Conservation (phyloP, 2,797 vertebrate species). For the Antrozous pallidus region DNA sequence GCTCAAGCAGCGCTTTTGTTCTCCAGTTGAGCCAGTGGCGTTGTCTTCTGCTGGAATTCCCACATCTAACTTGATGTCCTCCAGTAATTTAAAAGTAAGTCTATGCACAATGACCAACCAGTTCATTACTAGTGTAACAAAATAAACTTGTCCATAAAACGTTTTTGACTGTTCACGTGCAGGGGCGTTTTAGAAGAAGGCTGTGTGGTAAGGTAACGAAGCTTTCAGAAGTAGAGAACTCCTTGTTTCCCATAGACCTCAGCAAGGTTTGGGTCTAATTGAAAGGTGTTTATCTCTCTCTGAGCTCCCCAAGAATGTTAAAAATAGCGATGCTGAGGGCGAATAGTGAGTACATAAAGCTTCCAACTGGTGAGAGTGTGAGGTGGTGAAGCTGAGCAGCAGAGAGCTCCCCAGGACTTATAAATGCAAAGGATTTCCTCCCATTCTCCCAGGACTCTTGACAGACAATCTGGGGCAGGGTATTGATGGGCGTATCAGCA, state of each 20-base stretch:
- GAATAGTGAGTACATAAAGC: background rate
- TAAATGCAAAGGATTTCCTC: conserved; percentile 73
- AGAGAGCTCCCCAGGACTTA: background rate
- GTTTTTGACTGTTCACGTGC: background rate
- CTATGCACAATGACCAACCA: background rate
- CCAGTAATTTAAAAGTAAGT: conserved; percentile 19
- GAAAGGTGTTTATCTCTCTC: conserved; percentile 32
- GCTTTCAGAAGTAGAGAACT: background rate
- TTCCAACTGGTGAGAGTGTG: background rate
- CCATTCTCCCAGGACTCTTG: conserved; percentile 59
- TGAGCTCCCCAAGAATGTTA: background rate
- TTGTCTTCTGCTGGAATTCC: conserved; percentile 48
- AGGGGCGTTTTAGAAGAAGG: background rate
- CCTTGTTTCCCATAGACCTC: background rate
- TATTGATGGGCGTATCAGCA: conserved; percentile 65
- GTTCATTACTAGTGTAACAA: background rate
- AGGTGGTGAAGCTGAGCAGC: background rate
- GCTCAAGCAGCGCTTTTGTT: conserved; percentile 70
- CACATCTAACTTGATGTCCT: conserved; percentile 31
- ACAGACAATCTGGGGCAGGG: conserved; percentile 39
- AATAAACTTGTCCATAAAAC: background rate
- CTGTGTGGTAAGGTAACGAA: background rate
- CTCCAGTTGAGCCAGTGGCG: background rate
- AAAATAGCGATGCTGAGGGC: background rate
- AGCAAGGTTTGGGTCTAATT: background rate